These are phyloP conservation scores for Hypanus sabinus DNA, from an alignment of 2,113 vertebrate species.

Conservation along the genomic window DNA sequence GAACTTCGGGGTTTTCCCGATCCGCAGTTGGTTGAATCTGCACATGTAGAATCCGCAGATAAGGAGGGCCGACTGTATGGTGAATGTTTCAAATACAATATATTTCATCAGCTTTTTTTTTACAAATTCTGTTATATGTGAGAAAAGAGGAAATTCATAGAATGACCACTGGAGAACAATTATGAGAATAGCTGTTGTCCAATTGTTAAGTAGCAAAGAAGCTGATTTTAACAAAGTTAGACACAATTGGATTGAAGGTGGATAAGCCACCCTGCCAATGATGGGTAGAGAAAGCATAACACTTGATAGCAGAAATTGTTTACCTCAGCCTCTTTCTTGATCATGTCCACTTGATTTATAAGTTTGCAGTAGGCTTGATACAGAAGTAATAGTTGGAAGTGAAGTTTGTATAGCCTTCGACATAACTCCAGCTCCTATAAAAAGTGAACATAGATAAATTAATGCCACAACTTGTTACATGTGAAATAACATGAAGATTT, in stretches of 20 bases:
- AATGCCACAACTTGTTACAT: background rate
- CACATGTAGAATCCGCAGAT: too few species aligned
- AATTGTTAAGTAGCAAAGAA: background rate
- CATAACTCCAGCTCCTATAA: slow-evolving; percentile 89
- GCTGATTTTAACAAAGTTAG: background rate
- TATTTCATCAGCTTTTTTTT: background rate
- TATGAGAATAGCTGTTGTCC: too few species aligned
- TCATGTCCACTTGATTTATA: slow-evolving; percentile 81
- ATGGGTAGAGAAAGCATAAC: background rate
- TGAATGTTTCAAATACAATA: background rate
- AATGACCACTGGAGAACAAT: background rate
- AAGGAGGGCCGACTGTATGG: too few species aligned
- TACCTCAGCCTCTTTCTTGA: slow-evolving; percentile 92
- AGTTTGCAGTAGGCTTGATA: slow-evolving; percentile 98
- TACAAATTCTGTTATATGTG: background rate
- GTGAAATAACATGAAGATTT: slow-evolving; percentile 14
- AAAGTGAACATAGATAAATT: slow-evolving; percentile 41
- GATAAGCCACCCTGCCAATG: background rate
- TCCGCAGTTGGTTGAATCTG: too few species aligned
- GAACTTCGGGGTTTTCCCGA: too few species aligned
- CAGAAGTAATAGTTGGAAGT: slow-evolving; percentile 94
- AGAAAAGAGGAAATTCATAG: background rate
- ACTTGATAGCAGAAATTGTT: background rate
- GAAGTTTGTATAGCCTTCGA: slow-evolving; percentile 88
- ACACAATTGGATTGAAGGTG: background rate